Evolutionary conservation across 2,797 vertebrate genomes (phyloP), one percentile per base, ranked within the genome.

Genomic region (Scolopax rusticola): DNA sequence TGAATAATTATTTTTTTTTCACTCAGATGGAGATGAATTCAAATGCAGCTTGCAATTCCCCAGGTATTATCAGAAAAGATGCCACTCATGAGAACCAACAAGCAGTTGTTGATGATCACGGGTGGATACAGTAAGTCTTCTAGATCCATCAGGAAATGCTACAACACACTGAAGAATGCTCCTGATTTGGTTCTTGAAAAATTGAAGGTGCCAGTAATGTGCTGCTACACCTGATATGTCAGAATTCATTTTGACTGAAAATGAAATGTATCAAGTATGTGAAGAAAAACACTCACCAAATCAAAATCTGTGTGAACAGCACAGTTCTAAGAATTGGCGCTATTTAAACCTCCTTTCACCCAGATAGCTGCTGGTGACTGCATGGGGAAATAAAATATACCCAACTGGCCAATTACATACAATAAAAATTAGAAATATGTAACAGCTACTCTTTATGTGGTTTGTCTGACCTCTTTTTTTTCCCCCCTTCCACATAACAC

Each of bases 391-490:
- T 74, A 40, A 95, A 92, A 79, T 9, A 48, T 21, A 41, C 21
- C 21, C 83, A 93, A 48, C 8, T 15, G 20, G 70, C 47, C 87
- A 81, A 89, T 47, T 56, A 45, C 38, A 27, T 7, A 24, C 40
- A 90, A 47, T 38, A 90, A 76, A 84, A 94, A 88, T 83, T 28
- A 85, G 71, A 80, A 68, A 93, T 54, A 54, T 63, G 51, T 38
- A 53, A 59, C 28, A 63, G 67, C 38, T 75, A 47, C n/a, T 53
- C 47, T 68, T 88, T 17, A 32, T 28, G 75, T 36, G 45, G 67
- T 85, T 82, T 59, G n/a, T 12, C 53, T 81, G 69, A 45, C 33
- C 82, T 76, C 59, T 41, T 87, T 45, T 50, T 30, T 13, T 3
- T 19, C 9, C 3, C 12, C 57, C 51, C 28, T 70, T 27, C 53